Conservation (phyloP, 2,113 vertebrate genomes). For the Solenodon paradoxus region DNA sequence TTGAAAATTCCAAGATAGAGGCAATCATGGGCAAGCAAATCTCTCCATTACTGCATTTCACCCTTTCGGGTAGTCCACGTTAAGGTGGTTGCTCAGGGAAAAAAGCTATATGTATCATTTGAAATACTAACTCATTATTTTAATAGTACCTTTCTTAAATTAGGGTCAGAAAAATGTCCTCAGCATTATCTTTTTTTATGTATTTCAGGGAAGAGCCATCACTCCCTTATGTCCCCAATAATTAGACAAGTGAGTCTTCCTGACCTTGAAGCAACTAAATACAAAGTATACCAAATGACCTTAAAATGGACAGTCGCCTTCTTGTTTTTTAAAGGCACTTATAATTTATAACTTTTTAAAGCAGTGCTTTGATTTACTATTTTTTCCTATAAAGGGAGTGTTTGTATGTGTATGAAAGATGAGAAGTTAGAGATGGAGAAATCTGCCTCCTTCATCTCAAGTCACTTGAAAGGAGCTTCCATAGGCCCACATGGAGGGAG, state of each 20-base stretch:
- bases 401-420: neutral
- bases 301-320: slow-evolving; percentile 73
- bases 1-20: neutral
- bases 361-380: neutral
- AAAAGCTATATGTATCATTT: slow-evolving; percentile 6
- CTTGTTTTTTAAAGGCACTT: slow-evolving; percentile 38
- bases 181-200: slow-evolving; percentile 53
- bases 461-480: neutral
- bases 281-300: slow-evolving; percentile 68
- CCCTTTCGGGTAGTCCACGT: neutral
- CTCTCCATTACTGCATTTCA: neutral
- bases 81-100: neutral
- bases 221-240: slow-evolving; percentile 79
- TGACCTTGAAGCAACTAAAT: slow-evolving; percentile 80
- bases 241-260: slow-evolving; percentile 81
- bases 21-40: neutral
- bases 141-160: slow-evolving; percentile 76
- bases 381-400: neutral
- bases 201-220: slow-evolving; percentile 74
- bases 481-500: neutral
- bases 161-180: slow-evolving; percentile 78
- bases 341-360: neutral
- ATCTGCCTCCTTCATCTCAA: neutral
- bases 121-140: slow-evolving; percentile 75
- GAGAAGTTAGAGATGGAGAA: neutral